Evolutionary conservation across 1,140 invertebrate genomes (phyloP).

Genomic region (Drosophila truncata): DNA sequence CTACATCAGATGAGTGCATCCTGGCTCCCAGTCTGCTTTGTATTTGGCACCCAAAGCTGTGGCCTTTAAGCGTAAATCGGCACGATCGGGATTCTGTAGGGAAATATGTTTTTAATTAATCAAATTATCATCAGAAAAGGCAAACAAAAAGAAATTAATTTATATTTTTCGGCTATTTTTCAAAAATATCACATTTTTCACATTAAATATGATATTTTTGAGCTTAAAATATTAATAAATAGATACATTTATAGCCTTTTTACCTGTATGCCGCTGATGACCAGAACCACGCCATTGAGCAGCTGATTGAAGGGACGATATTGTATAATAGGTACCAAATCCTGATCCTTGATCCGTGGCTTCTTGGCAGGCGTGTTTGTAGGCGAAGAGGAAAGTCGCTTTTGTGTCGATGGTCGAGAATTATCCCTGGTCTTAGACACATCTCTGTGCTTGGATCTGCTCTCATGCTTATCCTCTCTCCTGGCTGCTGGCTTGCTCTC

Average conservation of each 20-base stretch:
- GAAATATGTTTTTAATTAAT: neutral
- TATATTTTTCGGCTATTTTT: too few relatives aligned
- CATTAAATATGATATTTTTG: too few relatives aligned
- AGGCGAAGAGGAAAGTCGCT: slow-evolving; percentile 50
- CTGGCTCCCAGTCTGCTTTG: slow-evolving; percentile 81
- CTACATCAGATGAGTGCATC: slow-evolving; percentile 71
- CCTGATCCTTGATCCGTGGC: slow-evolving; percentile 15
- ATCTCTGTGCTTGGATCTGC: neutral
- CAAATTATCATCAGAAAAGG: too few relatives aligned
- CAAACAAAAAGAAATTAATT: too few relatives aligned
- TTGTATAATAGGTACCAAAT: slow-evolving; percentile 21
- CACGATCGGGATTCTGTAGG: slow-evolving; percentile 90
- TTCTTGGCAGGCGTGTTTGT: slow-evolving; percentile 54
- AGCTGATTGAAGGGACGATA: slow-evolving; percentile 87
- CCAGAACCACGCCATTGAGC: slow-evolving; percentile 90
- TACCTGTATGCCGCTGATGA: slow-evolving; percentile 91
- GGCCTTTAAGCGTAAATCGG: slow-evolving; percentile 89
- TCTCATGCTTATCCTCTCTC: slow-evolving; percentile 6
- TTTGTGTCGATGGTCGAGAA: slow-evolving; percentile 29
- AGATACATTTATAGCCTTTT: neutral
- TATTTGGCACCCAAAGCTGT: slow-evolving; percentile 93
- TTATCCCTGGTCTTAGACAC: slow-evolving; percentile 4
- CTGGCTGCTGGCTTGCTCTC: neutral
- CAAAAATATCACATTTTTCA: neutral
- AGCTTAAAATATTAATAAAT: neutral